These are phyloP conservation scores for Eupelmus urozonus DNA, from an alignment of 2,888 invertebrate species.

Conservation along the genomic window DNA sequence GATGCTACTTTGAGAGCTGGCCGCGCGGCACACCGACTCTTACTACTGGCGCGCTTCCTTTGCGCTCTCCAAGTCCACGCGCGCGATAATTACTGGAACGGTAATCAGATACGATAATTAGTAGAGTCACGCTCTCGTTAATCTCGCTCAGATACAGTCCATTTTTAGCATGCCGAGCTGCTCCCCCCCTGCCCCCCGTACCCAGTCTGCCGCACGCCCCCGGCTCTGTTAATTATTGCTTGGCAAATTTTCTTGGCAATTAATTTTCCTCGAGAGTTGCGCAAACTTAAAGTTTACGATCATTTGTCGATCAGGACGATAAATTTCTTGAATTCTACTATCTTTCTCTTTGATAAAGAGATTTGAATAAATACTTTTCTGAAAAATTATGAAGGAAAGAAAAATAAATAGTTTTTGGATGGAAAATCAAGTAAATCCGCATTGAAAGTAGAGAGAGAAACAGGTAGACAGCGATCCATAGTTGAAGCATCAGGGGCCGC, in stretches of 20 bases:
- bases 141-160: constrained; percentile 33
- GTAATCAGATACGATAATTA: constrained; percentile 53
- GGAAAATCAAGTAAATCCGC: too few relatives aligned
- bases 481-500: too few relatives aligned
- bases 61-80: constrained; percentile 57
- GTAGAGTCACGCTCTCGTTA: constrained; percentile 31
- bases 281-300: too few relatives aligned
- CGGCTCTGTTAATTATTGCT: neutral
- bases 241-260: neutral
- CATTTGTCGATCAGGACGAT: neutral
- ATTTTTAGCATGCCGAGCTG: constrained; percentile 7
- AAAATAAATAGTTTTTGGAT: too few relatives aligned
- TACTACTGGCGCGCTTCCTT: constrained; percentile 58
- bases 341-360: too few relatives aligned
- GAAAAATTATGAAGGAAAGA: too few relatives aligned
- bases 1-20: constrained; percentile 43
- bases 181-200: neutral
- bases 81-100: constrained; percentile 55
- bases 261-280: too few relatives aligned
- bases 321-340: neutral
- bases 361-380: too few relatives aligned
- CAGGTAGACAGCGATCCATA: too few relatives aligned
- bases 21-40: constrained; percentile 32
- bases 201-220: neutral
- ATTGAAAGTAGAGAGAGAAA: too few relatives aligned